Evolutionary conservation across 2,888 invertebrate genomes (phyloP).

Genomic region (Troilus luridus): DNA sequence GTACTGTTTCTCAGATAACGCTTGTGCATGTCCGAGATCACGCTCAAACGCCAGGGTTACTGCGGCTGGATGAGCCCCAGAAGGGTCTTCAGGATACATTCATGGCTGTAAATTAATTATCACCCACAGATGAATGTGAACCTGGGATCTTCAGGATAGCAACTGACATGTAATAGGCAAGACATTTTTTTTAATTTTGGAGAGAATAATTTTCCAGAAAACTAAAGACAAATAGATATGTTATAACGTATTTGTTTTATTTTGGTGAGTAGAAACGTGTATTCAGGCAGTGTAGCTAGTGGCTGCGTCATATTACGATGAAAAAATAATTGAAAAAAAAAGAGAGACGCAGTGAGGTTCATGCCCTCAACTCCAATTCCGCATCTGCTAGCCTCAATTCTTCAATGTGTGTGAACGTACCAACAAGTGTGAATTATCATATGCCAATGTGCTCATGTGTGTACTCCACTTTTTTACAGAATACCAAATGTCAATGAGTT

Average conservation of each 20-base stretch:
- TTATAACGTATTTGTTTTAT: not conserved
- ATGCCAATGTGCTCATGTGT: not conserved
- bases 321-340: not conserved
- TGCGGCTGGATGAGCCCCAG: no score
- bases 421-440: not conserved
- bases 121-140: no score
- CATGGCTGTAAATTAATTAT: no score
- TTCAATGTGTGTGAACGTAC: not conserved
- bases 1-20: no score
- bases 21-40: no score
- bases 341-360: not conserved
- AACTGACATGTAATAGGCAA: no score
- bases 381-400: conserved; percentile 4
- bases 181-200: no score
- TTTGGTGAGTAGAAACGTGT: not conserved
- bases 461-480: conserved; percentile 3
- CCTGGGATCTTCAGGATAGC: no score
- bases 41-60: no score
- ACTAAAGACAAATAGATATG: not conserved
- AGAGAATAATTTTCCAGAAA: no score
- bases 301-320: not conserved
- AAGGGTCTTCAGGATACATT: no score
- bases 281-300: not conserved
- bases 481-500: not conserved
- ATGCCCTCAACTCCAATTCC: conserved; percentile 25